Evolutionary conservation across 2,888 invertebrate genomes (phyloP).

Genomic region (Philereme vetulata): DNA sequence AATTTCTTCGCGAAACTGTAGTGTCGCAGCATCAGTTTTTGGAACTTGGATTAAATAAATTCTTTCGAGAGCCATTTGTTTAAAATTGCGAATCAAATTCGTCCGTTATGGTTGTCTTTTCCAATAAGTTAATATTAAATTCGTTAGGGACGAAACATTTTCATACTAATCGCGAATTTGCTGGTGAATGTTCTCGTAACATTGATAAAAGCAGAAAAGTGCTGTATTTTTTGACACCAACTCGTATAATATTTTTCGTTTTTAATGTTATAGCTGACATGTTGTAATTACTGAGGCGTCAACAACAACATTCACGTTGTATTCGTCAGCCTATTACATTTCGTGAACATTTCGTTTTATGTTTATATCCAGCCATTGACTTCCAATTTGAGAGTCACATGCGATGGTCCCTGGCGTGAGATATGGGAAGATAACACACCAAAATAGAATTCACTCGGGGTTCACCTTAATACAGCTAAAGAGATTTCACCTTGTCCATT

Average conservation of each 20-base stretch:
- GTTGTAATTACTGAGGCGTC: slow-evolving; percentile 26
- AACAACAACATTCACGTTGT: slow-evolving; percentile 28
- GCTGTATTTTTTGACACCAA: slow-evolving; percentile 16
- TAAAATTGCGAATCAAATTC: slow-evolving; percentile 61
- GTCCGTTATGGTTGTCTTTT: slow-evolving; percentile 50
- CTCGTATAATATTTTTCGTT: slow-evolving; percentile 15
- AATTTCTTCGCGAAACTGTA: slow-evolving; percentile 73
- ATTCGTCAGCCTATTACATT: slow-evolving; percentile 41
- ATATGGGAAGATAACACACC: slow-evolving; percentile 67
- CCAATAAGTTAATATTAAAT: slow-evolving; percentile 51
- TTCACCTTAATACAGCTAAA: slow-evolving; percentile 75
- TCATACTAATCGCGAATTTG: slow-evolving; percentile 38
- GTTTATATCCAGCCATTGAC: slow-evolving; percentile 56
- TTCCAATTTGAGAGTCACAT: slow-evolving; percentile 67
- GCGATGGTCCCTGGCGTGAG: slow-evolving; percentile 56
- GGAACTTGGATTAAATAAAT: slow-evolving; percentile 74
- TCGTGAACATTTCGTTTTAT: slow-evolving; percentile 55
- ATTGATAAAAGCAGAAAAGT: slow-evolving; percentile 26
- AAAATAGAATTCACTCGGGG: slow-evolving; percentile 63
- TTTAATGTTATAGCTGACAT: slow-evolving; percentile 22
- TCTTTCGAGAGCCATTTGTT: slow-evolving; percentile 61
- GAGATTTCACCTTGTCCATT: slow-evolving; percentile 77
- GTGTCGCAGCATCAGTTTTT: slow-evolving; percentile 71
- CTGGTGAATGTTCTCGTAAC: slow-evolving; percentile 23
- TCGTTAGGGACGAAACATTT: slow-evolving; percentile 38